phyloP scores from a whole-genome alignment of 92 coral and sea anemone genomes.

The Nematostella vectensis region DNA sequence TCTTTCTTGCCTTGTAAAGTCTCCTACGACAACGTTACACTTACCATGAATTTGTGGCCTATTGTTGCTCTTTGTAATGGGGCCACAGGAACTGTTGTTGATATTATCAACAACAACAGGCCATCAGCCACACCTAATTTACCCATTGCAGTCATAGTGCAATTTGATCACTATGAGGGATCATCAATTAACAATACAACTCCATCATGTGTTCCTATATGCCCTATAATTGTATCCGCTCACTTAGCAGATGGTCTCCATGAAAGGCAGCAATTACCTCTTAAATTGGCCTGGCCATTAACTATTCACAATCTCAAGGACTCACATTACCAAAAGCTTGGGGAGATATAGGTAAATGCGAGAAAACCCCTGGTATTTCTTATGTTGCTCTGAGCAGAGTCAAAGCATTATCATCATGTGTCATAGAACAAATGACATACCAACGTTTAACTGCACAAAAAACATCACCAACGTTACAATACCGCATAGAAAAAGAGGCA shows the following conservation, averaged over 20 bases:
- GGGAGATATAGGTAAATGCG: conserved; percentile 51
- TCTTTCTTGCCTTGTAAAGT: too few species aligned
- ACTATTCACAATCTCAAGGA: conserved; percentile 50
- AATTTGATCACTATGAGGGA: conserved; percentile 36
- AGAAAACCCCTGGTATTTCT: conserved; percentile 43
- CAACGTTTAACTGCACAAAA: neutral
- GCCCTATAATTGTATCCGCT: conserved; percentile 34
- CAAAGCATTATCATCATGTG: conserved; percentile 32
- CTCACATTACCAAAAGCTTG: conserved; percentile 47
- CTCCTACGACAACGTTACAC: too few species aligned
- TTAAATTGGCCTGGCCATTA: conserved; percentile 52
- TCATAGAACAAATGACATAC: neutral
- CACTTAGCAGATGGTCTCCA: conserved; percentile 39
- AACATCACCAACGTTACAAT: conserved; percentile 16
- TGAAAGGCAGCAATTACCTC: conserved; percentile 47
- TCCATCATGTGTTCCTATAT: conserved; percentile 38
- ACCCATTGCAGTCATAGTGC: conserved; percentile 34
- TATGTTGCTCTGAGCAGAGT: conserved; percentile 58
- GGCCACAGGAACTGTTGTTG: too few species aligned
- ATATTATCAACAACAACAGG: neutral
- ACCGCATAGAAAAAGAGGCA: conserved; percentile 21
- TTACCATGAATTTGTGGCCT: conserved; percentile 38
- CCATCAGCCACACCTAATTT: conserved; percentile 47
- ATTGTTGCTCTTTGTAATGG: conserved; percentile 51
- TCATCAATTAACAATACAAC: conserved; percentile 13